Percentiles rank a stretch among this genome's conserved stretches.
These are phyloP conservation scores for Picus viridis DNA, from an alignment of 2,797 vertebrate species.

Conservation along the genomic window DNA sequence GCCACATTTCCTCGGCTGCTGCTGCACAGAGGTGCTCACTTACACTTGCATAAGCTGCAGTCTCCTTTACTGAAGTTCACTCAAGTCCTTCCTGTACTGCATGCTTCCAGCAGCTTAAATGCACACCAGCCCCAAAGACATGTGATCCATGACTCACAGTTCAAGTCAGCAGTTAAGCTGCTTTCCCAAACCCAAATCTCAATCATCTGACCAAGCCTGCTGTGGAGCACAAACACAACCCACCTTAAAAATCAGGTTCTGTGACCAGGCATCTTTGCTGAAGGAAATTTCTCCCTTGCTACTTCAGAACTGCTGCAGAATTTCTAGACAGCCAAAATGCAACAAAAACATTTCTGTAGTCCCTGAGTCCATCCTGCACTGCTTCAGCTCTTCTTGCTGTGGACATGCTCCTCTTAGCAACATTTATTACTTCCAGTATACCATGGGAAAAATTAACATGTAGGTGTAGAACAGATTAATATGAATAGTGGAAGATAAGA, in stretches of 20 bases:
- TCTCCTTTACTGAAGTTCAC: background rate
- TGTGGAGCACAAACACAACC: background rate
- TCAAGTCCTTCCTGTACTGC: accelerated
- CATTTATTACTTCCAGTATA: background rate
- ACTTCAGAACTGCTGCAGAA: background rate
- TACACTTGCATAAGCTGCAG: background rate
- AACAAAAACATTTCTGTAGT: background rate
- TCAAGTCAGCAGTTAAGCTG: conserved; percentile 21
- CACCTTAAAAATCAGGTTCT: background rate
- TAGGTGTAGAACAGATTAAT: background rate
- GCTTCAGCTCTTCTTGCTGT: background rate
- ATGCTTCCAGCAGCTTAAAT: background rate
- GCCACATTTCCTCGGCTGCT: background rate
- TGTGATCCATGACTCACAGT: background rate
- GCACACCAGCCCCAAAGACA: background rate
- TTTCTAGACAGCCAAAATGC: background rate
- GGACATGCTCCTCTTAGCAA: background rate
- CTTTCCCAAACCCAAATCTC: conserved; percentile 52
- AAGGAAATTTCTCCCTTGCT: background rate
- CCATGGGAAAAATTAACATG: background rate
- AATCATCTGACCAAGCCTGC: background rate
- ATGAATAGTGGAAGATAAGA: background rate
- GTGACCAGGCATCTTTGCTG: background rate
- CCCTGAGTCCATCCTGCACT: background rate
- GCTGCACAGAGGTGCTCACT: background rate